phyloP scores from a whole-genome alignment of 2,888 invertebrate genomes.

The Geophilus truncorum region DNA sequence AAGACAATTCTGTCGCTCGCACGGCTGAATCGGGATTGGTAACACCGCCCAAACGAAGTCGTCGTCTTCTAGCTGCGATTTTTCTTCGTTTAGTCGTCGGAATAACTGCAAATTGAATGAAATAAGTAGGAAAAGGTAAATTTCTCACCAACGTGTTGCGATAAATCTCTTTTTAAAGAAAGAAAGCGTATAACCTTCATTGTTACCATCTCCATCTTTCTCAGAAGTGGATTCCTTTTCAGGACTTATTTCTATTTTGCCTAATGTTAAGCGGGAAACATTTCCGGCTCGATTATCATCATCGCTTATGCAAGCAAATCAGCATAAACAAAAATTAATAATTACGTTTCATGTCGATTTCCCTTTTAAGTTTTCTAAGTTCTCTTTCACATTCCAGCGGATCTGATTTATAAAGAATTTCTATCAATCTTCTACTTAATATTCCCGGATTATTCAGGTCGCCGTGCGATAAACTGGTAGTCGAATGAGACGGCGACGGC shows the following conservation, averaged over 20 bases:
- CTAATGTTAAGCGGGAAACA: conserved; percentile 35
- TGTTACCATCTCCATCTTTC: conserved; percentile 33
- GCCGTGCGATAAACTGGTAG: conserved; percentile 14
- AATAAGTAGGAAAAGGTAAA: conserved; percentile 11
- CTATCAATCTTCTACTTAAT: conserved; percentile 46
- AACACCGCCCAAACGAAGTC: conserved; percentile 38
- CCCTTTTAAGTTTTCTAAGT: conserved; percentile 46
- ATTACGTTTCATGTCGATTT: conserved; percentile 44
- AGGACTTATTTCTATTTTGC: conserved; percentile 40
- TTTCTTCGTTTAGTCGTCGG: conserved; percentile 41
- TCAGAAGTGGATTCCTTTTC: conserved; percentile 40
- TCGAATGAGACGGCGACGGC: conserved; percentile 14
- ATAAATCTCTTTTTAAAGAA: not conserved
- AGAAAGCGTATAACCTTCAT: conserved; percentile 33
- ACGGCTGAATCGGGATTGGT: conserved; percentile 35
- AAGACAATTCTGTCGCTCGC: conserved; percentile 39
- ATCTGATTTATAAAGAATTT: conserved; percentile 46
- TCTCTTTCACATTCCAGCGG: conserved; percentile 46
- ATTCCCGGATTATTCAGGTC: conserved; percentile 47
- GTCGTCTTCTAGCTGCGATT: conserved; percentile 40
- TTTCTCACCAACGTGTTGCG: not conserved
- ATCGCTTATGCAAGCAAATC: conserved; percentile 14
- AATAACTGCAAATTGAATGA: conserved; percentile 34
- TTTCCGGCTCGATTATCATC: conserved; percentile 13
- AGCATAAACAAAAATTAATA: conserved; percentile 30